phyloP scores from a whole-genome alignment of 2,888 invertebrate genomes.

The Auanema freiburgensis region DNA sequence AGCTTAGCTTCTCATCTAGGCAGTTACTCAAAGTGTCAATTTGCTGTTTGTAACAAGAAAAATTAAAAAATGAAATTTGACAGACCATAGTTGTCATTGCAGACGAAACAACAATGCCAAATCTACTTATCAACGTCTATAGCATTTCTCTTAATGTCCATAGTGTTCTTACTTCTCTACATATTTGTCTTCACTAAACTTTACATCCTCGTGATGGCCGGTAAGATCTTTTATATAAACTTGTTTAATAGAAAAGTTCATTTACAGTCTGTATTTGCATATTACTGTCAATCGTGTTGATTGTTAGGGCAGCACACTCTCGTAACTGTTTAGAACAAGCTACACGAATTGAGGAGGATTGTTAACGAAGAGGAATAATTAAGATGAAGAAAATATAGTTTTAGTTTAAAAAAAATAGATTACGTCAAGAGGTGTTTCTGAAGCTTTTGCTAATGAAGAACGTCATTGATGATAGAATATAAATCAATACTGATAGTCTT shows the following conservation, averaged over 20 bases:
- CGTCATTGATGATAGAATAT: too few relatives aligned
- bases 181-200: slow-evolving; percentile 12
- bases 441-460: too few relatives aligned
- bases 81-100: not conserved
- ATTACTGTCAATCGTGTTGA: slow-evolving; percentile 8
- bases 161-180: slow-evolving; percentile 8
- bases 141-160: slow-evolving; percentile 5
- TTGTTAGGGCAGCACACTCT: slow-evolving; percentile 11
- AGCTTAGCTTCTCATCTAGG: too few relatives aligned
- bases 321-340: slow-evolving; percentile 16
- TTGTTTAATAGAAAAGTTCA: not conserved
- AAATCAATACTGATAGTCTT: too few relatives aligned
- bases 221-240: slow-evolving; percentile 1
- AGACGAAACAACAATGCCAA: slow-evolving; percentile 14
- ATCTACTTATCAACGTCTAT: slow-evolving; percentile 14
- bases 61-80: not conserved
- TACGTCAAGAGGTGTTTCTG: too few relatives aligned
- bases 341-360: slow-evolving; percentile 8
- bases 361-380: slow-evolving; percentile 6
- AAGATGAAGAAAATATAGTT: too few relatives aligned
- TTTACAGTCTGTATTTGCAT: slow-evolving; percentile 16
- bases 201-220: slow-evolving; percentile 8
- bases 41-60: too few relatives aligned
- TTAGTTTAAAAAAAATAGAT: too few relatives aligned
- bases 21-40: too few relatives aligned